Percentiles rank a stretch among this genome's conserved stretches.
These are phyloP conservation scores for Watersipora subatra DNA, from an alignment of 1,140 invertebrate species.

Conservation along the genomic window DNA sequence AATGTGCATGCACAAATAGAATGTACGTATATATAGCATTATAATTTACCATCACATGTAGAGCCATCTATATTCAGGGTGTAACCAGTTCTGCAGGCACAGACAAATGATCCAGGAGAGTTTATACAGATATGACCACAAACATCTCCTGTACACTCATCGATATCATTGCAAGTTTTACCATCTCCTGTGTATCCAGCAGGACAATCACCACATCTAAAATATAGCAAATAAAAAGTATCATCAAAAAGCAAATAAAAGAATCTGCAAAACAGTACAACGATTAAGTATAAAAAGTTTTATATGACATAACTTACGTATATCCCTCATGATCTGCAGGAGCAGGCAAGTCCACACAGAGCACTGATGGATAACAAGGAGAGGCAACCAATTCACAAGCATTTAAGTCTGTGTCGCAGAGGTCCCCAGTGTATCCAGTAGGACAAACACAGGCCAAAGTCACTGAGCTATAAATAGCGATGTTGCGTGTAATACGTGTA, in stretches of 20 bases:
- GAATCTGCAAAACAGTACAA: too few species aligned
- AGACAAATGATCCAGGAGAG: not conserved
- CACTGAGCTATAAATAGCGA: not conserved
- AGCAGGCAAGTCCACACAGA: not conserved
- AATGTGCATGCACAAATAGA: too few species aligned
- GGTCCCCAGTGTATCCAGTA: not conserved
- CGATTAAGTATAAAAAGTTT: too few species aligned
- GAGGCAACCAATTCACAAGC: not conserved
- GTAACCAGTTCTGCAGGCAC: not conserved
- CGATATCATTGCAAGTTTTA: constrained; percentile 12
- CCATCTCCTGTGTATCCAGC: not conserved
- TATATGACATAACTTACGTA: too few species aligned
- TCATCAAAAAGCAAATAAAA: too few species aligned
- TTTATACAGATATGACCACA: constrained; percentile 15
- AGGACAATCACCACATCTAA: not conserved
- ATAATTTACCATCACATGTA: not conserved
- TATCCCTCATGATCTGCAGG: not conserved
- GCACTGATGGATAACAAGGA: not conserved
- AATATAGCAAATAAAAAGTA: too few species aligned
- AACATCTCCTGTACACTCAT: constrained; percentile 14
- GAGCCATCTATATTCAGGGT: not conserved
- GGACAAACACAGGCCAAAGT: not conserved
- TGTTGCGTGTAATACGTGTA: too few species aligned
- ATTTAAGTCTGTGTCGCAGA: not conserved
- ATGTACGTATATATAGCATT: too few species aligned